Evolutionary conservation across 92 coral and sea anemone species (phyloP), one percentile per base, ranked within the genome.

Genomic region (Bergia sp.): DNA sequence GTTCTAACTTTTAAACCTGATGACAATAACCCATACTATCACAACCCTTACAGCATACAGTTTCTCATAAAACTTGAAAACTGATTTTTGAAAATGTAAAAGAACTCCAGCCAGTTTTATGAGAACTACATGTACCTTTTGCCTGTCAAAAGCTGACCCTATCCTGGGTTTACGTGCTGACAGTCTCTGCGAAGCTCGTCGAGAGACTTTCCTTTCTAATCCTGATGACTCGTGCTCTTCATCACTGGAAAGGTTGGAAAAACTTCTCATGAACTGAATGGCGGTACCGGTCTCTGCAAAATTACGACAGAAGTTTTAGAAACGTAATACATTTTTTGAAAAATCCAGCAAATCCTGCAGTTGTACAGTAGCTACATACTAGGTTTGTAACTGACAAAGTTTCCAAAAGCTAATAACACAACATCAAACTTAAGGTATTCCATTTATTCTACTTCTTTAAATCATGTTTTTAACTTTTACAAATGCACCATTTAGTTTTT

Each of bases 141-240:
- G 86, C 55, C 92, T 86, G 11, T 92, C 94, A 45, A 92, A 66
- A 11, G 90, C 95, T 21, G 96, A 94, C n/a, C 91, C 88, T 1
- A 89, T 79, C 78, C 78, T 84, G n/a, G 82, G 71, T 7, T 91
- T 81, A 20, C 7, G 78, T 55, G 81, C 90, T 37, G 96, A 95
- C 36, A 93, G 89, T 78, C 95, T 92, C 10, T 64, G 89, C 10
- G 98, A 95, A 66, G 94, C 96, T 73, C 95, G 89, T 16, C 42
- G 44, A 9, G 98, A 95, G 7, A 95, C 76, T 86, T 92, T 89
- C 71, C 98, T 79, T 88, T 95, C 93, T 43, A 95, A 65, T n/a
- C 78, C 92, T 15, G 92, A 79, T 0, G 87, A 82, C 84, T 89
- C 96, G 43, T 87, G 94, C n/a, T 95, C 96, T 80, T 96, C 92